A percentile compares a stretch with the other conserved stretches of the same genome.
Evolutionary conservation across 2,113 vertebrate genomes (phyloP).

Genomic region (Pachyramphus minor): DNA sequence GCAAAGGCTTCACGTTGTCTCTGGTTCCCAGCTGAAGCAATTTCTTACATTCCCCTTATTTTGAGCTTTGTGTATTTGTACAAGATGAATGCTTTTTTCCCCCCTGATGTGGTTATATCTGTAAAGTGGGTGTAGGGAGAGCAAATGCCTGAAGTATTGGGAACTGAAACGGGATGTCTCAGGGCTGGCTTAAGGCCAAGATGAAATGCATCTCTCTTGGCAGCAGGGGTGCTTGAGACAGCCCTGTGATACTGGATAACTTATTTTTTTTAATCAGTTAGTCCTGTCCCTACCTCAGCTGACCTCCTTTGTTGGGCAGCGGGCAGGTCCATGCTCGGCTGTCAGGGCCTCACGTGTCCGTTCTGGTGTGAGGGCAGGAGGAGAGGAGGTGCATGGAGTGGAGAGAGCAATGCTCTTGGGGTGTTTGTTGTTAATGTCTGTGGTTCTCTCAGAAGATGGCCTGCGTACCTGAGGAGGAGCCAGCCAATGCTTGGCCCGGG

Average conservation of each 20-base stretch:
- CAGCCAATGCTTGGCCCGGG: rapidly evolving
- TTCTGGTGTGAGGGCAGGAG: neutral
- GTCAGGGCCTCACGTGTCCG: rapidly evolving
- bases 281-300: neutral
- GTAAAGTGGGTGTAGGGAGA: constrained; percentile 20
- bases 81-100: neutral
- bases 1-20: neutral
- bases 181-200: constrained; percentile 43
- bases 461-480: rapidly evolving
- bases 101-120: neutral
- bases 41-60: neutral
- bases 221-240: constrained; percentile 51
- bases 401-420: rapidly evolving
- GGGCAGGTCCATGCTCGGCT: rapidly evolving
- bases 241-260: constrained; percentile 46
- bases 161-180: constrained; percentile 53
- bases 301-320: neutral
- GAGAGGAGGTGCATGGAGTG: rapidly evolving
- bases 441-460: rapidly evolving
- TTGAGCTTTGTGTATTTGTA: neutral
- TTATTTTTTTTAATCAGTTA: constrained; percentile 9
- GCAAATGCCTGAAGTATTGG: constrained; percentile 42
- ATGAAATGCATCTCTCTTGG: constrained; percentile 59
- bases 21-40: neutral
- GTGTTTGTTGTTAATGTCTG: rapidly evolving